Base-by-base conservation (phyloP, 2,888 invertebrate genomes). In the Dichetophora obliterata region DNA sequence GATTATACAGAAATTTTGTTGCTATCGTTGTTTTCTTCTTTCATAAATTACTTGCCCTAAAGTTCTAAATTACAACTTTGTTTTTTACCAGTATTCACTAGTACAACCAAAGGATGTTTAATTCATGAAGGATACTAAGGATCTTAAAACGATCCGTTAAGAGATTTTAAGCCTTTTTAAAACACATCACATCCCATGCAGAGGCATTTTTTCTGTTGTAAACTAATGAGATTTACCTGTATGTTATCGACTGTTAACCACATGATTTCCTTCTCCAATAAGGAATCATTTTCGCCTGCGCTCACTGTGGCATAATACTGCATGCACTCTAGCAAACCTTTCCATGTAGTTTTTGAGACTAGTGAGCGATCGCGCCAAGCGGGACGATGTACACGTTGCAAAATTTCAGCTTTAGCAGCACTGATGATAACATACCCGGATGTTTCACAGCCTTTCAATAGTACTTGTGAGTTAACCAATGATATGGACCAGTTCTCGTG, bases 221-320 rank as follows among this genome's bases (percentile, higher is more conserved):
- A 31, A 5, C 31, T 31, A 31, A 5, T 31, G 31, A 3, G 3
- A 16, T 24, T 34, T 70, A 80, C 94, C 86, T 97, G 96, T 78
- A 98, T 98, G 87, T 98, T 96, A 83, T 98, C 97, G 63, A 97
- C 93, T 0, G 95, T 95, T 82, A 99, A 91, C 99, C 99, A 99
- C 91, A 97, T 96, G 82, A 99, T 97, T 89, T 97, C 96, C 84
- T 97, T 96, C 91, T 91, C 93, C 82, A 92, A 91, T 16, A 93
- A 90, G 52, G 93, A 92, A 84, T 94, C 94, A 79, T 92, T 91
- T 85, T 94, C 93, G 48, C 93, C 93, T 4, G 95, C 96, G 87
- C 95, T 95, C 68, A 99, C 98, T 9, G 99, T 99, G 14, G 99
- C 99, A 91, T 99, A 99, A 91, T 99, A 99, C 92, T 99, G 99